Percentiles rank a stretch among this genome's conserved stretches.
Conservation (phyloP, 2,797 vertebrate species). For the Rachycentron canadum region DNA sequence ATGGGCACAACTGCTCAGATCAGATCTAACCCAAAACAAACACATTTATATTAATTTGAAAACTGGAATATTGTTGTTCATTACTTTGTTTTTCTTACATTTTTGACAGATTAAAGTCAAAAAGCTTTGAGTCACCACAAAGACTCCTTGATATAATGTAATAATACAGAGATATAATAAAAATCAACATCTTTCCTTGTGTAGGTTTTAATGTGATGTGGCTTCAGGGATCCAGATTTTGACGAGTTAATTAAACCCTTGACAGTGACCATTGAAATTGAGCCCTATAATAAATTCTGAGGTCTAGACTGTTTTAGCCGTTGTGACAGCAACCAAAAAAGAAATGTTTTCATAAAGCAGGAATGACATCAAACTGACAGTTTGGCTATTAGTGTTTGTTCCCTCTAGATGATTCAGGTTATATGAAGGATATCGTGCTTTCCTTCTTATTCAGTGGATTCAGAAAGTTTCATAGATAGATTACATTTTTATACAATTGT, state of each 20-base stretch:
- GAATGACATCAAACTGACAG: constrained; percentile 48
- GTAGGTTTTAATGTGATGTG: background rate
- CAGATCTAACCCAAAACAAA: background rate
- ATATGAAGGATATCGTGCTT: constrained; percentile 1
- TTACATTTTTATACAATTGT: no score
- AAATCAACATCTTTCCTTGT: background rate
- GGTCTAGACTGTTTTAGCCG: background rate
- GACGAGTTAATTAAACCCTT: constrained; percentile 46
- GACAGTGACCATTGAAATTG: background rate
- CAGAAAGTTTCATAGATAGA: background rate
- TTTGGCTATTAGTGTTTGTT: constrained; percentile 53
- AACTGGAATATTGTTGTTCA: background rate
- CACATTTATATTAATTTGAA: background rate
- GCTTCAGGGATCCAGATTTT: background rate
- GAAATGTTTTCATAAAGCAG: constrained; percentile 27
- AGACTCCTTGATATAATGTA: background rate
- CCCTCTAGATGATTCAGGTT: constrained; percentile 42
- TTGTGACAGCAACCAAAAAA: constrained; percentile 18
- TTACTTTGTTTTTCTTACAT: background rate
- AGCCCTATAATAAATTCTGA: constrained; percentile 2
- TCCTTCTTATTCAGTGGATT: background rate
- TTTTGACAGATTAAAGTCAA: background rate
- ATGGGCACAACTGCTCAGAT: background rate
- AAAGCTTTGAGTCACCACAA: background rate
- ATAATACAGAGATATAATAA: background rate